Evolutionary conservation across 2,888 invertebrate genomes (phyloP).

Genomic region (Bruchidius siliquastri): DNA sequence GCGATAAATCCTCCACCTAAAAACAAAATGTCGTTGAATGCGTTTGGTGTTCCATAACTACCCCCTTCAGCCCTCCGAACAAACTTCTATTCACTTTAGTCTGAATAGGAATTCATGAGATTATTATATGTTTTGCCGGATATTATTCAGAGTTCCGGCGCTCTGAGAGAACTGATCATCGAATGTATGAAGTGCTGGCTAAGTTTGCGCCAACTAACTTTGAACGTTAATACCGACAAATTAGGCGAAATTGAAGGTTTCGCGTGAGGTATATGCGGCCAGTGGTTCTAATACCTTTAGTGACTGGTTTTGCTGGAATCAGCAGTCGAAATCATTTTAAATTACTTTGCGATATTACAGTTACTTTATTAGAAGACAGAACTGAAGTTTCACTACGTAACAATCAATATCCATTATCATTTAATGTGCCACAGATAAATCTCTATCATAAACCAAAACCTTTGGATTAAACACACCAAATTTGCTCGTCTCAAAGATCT

Average conservation of each 20-base stretch:
- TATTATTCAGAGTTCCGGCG: neutral
- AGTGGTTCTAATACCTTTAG: neutral
- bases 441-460: too few relatives aligned
- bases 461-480: too few relatives aligned
- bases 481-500: too few relatives aligned
- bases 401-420: too few relatives aligned
- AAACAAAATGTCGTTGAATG: neutral
- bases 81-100: neutral
- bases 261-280: neutral
- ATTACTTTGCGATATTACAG: too few relatives aligned
- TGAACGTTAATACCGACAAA: neutral
- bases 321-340: neutral
- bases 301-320: neutral
- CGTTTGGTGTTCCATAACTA: neutral
- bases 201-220: neutral
- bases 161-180: neutral
- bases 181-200: neutral
- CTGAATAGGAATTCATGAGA: neutral
- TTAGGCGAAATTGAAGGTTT: neutral
- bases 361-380: too few relatives aligned
- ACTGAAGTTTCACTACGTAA: too few relatives aligned
- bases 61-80: neutral
- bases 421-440: too few relatives aligned
- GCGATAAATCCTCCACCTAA: neutral
- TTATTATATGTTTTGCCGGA: neutral